Evolutionary conservation across 2,888 invertebrate genomes (phyloP).

Genomic region (Drosophila affinis): DNA sequence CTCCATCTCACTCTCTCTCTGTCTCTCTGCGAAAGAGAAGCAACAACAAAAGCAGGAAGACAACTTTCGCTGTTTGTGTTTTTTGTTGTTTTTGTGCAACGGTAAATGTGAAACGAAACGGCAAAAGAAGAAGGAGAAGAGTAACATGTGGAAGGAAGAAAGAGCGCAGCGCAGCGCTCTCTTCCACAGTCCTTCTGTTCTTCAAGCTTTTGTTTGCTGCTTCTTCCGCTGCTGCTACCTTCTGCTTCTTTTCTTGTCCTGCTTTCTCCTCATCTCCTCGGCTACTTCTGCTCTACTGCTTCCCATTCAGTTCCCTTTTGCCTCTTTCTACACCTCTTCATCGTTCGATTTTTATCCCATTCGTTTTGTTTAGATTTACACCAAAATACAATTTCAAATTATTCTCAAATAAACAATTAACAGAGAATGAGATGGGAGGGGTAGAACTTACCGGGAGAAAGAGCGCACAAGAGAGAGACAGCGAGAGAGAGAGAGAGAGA

Average conservation of each 20-base stretch:
- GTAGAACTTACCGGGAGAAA: constrained; percentile 22
- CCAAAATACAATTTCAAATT: constrained; percentile 50
- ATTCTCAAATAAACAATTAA: constrained; percentile 51
- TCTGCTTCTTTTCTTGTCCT: no score
- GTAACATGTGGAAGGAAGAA: constrained; percentile 6
- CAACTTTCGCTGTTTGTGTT: constrained; percentile 77
- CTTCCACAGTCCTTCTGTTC: neutral
- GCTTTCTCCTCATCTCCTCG: neutral
- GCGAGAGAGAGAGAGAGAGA: neutral
- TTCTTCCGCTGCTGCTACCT: no score
- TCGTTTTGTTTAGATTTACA: constrained; percentile 53
- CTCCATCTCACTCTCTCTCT: neutral
- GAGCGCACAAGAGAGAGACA: neutral
- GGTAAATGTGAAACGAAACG: constrained; percentile 38
- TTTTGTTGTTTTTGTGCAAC: constrained; percentile 66
- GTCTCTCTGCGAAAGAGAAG: neutral
- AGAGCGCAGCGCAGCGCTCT: neutral
- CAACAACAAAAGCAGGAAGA: constrained; percentile 72
- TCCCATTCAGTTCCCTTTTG: neutral
- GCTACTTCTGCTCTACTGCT: no score
- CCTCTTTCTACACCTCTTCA: neutral
- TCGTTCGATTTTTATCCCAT: neutral
- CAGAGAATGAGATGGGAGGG: neutral
- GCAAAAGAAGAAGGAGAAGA: constrained; percentile 16
- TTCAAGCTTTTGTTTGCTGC: no score